Conservation (phyloP, 2,888 invertebrate species). For the Coelopa pilipes region DNA sequence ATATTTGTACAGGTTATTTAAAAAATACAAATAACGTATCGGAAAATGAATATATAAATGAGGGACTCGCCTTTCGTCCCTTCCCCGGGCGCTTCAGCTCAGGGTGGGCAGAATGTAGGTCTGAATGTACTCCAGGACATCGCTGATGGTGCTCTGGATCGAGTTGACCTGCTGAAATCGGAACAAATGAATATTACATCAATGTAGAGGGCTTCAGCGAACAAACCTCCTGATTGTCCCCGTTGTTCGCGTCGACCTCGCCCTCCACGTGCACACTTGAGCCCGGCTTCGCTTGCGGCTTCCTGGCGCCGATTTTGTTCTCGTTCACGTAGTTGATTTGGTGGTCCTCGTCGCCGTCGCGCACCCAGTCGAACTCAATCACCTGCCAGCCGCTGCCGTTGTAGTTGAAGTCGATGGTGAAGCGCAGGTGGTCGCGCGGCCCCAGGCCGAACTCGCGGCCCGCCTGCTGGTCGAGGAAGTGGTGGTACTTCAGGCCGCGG, state of each 20-base stretch:
- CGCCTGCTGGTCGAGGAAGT: constrained; percentile 45
- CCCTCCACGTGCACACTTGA: constrained; percentile 40
- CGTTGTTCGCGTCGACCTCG: constrained; percentile 38
- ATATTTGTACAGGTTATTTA: neutral
- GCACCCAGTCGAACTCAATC: constrained; percentile 60
- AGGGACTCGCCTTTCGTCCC: neutral
- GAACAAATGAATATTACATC: no score
- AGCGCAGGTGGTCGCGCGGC: constrained; percentile 57
- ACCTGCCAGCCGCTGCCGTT: constrained; percentile 63
- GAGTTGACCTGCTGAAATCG: constrained; percentile 44
- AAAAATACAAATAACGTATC: neutral
- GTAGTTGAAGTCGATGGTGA: constrained; percentile 60
- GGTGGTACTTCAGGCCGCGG: constrained; percentile 64
- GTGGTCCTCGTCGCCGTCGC: constrained; percentile 55
- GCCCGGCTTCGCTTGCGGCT: neutral
- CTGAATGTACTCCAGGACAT: constrained; percentile 57
- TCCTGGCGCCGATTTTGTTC: constrained; percentile 63
- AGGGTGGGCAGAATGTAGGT: constrained; percentile 53
- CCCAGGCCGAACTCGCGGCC: constrained; percentile 48
- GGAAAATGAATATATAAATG: neutral
- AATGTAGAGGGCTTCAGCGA: constrained; percentile 12
- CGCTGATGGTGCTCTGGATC: constrained; percentile 52
- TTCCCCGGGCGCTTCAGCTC: constrained; percentile 26
- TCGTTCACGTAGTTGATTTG: constrained; percentile 68
- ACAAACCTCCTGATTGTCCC: constrained; percentile 32